Percentiles rank a stretch among this genome's conserved stretches.
Evolutionary conservation across 2,113 vertebrate genomes (phyloP).

Genomic region (Chloroceryle aenea): DNA sequence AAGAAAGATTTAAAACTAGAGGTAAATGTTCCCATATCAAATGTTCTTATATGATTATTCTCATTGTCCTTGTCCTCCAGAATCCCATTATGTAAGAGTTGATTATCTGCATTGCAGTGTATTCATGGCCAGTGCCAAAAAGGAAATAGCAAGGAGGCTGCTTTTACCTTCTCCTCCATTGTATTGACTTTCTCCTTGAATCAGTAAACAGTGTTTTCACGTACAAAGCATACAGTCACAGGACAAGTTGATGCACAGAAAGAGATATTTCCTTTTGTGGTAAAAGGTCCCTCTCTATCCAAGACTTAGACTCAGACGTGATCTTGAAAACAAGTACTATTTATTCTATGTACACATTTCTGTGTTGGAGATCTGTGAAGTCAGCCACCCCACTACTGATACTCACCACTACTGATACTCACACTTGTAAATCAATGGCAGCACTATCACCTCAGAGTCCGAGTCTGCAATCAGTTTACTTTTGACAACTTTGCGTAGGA

Average conservation of each 20-base stretch:
- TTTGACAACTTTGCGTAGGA: background rate
- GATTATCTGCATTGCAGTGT: slow-evolving; percentile 59
- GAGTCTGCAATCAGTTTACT: background rate
- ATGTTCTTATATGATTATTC: background rate
- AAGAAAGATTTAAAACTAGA: background rate
- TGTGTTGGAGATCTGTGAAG: background rate
- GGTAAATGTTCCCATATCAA: background rate
- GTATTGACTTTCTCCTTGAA: slow-evolving; percentile 37
- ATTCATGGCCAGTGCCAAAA: slow-evolving; percentile 22
- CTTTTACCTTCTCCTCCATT: slow-evolving; percentile 15
- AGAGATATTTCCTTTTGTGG: background rate
- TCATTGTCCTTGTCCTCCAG: slow-evolving; percentile 40
- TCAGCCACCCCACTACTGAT: background rate
- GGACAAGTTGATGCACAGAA: background rate
- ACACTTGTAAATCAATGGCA: background rate
- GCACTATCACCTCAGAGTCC: background rate
- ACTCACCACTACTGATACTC: background rate
- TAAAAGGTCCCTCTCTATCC: background rate
- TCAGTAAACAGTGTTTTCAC: background rate
- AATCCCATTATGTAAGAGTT: slow-evolving; percentile 44
- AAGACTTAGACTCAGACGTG: background rate
- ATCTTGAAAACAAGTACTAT: background rate
- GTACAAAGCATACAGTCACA: background rate
- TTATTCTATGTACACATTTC: background rate
- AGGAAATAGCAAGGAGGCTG: slow-evolving; percentile 1